Evolutionary conservation across 2,797 vertebrate genomes (phyloP).

Genomic region (Cephalopachus bancanus): DNA sequence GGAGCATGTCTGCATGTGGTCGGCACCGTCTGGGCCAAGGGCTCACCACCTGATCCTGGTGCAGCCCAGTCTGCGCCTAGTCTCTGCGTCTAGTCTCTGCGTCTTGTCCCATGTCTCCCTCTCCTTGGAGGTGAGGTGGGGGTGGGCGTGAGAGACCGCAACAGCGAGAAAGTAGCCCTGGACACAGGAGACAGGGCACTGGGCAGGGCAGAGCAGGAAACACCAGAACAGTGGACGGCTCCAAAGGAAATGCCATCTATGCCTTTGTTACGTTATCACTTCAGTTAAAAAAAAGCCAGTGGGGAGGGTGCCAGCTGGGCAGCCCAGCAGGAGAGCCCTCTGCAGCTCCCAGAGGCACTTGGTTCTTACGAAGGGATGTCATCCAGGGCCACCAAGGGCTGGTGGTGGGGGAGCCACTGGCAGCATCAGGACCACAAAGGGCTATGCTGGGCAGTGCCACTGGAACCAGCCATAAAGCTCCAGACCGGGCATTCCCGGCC

Average conservation of each 20-base stretch:
- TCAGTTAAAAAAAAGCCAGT: background rate
- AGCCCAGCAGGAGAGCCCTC: accelerated
- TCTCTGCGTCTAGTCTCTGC: too few relatives aligned
- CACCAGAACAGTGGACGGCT: accelerated
- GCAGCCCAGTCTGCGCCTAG: too few relatives aligned
- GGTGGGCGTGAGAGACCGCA: background rate
- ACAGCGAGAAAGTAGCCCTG: background rate
- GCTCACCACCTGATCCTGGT: too few relatives aligned
- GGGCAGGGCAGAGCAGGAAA: background rate
- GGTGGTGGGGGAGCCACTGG: too few relatives aligned
- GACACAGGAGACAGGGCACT: background rate
- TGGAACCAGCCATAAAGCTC: background rate
- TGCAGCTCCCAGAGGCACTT: background rate
- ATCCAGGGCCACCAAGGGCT: background rate
- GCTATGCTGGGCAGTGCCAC: background rate
- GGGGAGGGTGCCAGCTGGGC: accelerated
- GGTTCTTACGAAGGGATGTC: background rate
- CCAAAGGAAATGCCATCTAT: background rate
- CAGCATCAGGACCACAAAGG: too few relatives aligned
- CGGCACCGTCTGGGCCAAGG: too few relatives aligned
- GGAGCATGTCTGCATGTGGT: too few relatives aligned
- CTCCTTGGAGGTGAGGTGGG: background rate
- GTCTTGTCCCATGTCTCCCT: too few relatives aligned
- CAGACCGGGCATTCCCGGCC: too few relatives aligned
- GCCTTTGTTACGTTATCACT: background rate